Base-by-base conservation (phyloP, 2,888 invertebrate species). In the Halictus ligatus region DNA sequence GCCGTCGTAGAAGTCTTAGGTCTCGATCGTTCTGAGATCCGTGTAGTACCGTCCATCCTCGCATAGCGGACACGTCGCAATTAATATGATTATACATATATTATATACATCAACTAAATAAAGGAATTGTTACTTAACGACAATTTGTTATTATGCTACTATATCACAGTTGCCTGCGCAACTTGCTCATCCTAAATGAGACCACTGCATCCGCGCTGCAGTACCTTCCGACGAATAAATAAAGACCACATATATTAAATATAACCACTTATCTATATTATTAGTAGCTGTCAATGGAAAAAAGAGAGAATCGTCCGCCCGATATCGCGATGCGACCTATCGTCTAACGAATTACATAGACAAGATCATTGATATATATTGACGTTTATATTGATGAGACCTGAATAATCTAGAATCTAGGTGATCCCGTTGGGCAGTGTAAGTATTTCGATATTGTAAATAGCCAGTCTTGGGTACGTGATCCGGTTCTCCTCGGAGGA, bases 101-200 rank as follows among this genome's bases (percentile, higher is more conserved):
- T 60, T 89, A 89, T 89, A 79, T 84, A 91, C 88, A 90, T n/a
- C 54, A 69, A 50, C 54, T 85, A 89, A 86, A 86, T 90, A 89
- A 80, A 54, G 81, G 69, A 89, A 76, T 85, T 81, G 71, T 80
- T 80, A 73, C 69, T 88, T 91, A 89, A 91, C 74, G 75, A 86
- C 73, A 73, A 72, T 54, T 79, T 89, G 79, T 82, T 92, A 93
- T 93, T 93, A 94, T 93, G 93, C 92, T 93, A 93, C 86, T 89
- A 89, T 94, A 94, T 94, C 94, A 94, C 94, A 94, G 94, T 94
- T 94, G 93, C 92, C 89, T 92, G 89, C 90, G 91, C 91, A 92
- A 92, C 92, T 88, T 81, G 79, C 84, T 87, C 90, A 88, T 87
- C 84, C 81, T 91, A 86, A 69, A 86, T 84, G 84, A 88, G 84